Evolutionary conservation across 2,888 invertebrate genomes (phyloP).

Genomic region (Pachymerium ferrugineum): DNA sequence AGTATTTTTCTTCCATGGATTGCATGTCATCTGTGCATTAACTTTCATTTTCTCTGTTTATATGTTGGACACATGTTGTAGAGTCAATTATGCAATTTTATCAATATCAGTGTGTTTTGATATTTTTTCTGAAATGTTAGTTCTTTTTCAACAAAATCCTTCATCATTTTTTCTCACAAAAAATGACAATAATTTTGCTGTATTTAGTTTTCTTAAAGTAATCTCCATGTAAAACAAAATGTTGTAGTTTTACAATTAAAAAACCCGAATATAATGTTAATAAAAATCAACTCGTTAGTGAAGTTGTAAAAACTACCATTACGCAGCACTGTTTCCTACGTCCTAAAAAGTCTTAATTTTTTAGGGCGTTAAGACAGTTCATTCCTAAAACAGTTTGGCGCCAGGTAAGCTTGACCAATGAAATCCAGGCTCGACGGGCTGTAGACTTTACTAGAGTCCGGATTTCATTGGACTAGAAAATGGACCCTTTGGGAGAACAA

Average conservation of each 20-base stretch:
- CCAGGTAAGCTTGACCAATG: too few species aligned
- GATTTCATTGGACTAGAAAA: too few species aligned
- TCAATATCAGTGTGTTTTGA: background rate
- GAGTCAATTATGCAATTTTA: constrained; percentile 15
- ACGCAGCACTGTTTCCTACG: background rate
- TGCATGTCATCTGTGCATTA: background rate
- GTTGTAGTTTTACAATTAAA: constrained; percentile 31
- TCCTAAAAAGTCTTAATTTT: too few species aligned
- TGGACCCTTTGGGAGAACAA: too few species aligned
- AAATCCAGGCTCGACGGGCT: too few species aligned
- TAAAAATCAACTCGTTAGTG: background rate
- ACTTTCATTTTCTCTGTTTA: background rate
- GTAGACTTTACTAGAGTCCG: too few species aligned
- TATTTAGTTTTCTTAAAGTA: background rate
- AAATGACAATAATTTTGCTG: too few species aligned
- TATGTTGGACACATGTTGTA: background rate
- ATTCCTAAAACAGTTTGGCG: too few species aligned
- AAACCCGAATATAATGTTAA: constrained; percentile 4
- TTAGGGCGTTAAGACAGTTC: too few species aligned
- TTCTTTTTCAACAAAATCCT: background rate
- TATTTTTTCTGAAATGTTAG: background rate
- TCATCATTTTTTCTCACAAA: too few species aligned
- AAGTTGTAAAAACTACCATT: constrained; percentile 12
- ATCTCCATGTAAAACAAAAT: constrained; percentile 20
- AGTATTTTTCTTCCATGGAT: background rate